Base-by-base conservation (phyloP, 2,888 invertebrate species). In the Octonoba sinensis region DNA sequence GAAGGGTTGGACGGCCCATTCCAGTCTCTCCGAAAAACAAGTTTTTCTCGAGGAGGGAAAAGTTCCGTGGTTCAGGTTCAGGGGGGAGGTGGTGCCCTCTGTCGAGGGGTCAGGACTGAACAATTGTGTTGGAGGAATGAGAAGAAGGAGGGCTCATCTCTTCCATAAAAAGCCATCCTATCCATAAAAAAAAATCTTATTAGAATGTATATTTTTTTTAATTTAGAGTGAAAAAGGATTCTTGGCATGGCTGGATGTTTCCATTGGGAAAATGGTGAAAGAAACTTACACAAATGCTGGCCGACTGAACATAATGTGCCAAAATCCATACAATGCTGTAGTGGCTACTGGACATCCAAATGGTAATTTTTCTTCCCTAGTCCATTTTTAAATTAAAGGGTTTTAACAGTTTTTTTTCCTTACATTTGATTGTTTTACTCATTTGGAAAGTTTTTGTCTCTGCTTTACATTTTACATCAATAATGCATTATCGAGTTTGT, bases 251-350 rank as follows among this genome's bases (percentile, higher is more conserved):
- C 88, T 99, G 64, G 99, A 99, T 88, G 93, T 97, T 44, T 97
- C 98, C 0, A 92, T 97, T 79, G 99, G 99, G 51, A 92, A 97
- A 90, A 90, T 97, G 84, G 93, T 96, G 0, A 91, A 93, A 0
- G 93, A 94, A 74, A 94, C 92, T 86, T 92, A 93, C 84, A 93
- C 96, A 0, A 92, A 91, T 82, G 89, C 93, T 54, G 97, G 96
- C 16, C 91, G 94, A 83, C 92, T 97, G 62, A 91, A 89, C 73
- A 91, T 95, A 2, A 93, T 99, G 93, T 92, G 94, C 0, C 96
- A 97, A 87, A 99, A 99, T 90, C 97, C 98, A 0, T 92, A 92
- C 86, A 99, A 99, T 90, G 99, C 95, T 0, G 92, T 96, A 1
- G 87, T 98, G 6, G 59, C 83, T 18, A 84, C 83, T 46, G 85